These are phyloP conservation scores for Bilobella aurantiaca DNA, from an alignment of 1,140 invertebrate species.

Conservation along the genomic window DNA sequence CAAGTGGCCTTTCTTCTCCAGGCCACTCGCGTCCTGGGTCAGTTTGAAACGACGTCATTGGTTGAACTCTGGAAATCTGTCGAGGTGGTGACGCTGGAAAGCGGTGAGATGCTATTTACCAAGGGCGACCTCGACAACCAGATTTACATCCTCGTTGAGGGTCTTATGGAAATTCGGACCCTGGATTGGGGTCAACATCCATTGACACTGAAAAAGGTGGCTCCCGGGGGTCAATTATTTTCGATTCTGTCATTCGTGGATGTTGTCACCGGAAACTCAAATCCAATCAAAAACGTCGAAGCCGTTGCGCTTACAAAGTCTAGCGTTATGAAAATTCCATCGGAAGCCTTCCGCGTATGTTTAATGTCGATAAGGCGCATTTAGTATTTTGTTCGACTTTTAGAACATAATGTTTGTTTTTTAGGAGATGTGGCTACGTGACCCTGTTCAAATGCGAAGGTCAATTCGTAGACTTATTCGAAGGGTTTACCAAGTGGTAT, in stretches of 20 bases:
- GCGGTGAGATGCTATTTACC: neutral
- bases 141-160: neutral
- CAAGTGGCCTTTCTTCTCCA: neutral
- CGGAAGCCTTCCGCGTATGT: neutral
- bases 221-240: neutral
- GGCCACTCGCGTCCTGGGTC: neutral
- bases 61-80: neutral
- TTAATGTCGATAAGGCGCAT: no score
- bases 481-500: slow-evolving; percentile 15
- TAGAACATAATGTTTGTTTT: no score
- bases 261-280: neutral
- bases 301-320: neutral
- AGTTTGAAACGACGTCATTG: neutral
- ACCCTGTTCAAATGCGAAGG: neutral
- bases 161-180: neutral
- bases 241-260: slow-evolving; percentile 6
- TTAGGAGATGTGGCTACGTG: neutral
- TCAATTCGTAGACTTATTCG: slow-evolving; percentile 2
- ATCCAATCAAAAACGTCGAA: neutral
- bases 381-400: no score
- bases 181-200: neutral
- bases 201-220: neutral
- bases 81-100: neutral
- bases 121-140: neutral
- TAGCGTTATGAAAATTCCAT: neutral